These are phyloP conservation scores for Acromyrmex charruanus DNA, from an alignment of 1,140 invertebrate genomes.

Conservation along the genomic window DNA sequence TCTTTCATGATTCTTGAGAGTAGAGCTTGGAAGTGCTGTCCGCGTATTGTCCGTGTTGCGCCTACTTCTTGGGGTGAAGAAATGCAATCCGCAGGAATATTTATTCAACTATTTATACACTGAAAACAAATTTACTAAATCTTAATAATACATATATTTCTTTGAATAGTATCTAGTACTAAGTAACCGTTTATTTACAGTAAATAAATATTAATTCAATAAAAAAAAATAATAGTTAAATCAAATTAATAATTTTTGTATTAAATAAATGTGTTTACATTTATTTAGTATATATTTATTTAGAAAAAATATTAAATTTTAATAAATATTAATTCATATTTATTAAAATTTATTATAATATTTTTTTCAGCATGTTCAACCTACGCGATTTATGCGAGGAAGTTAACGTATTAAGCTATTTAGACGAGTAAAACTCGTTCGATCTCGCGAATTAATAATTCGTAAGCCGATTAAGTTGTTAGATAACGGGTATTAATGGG, in stretches of 20 bases:
- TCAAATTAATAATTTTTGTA: no score
- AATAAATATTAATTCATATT: no score
- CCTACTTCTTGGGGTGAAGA: not conserved
- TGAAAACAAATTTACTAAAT: no score
- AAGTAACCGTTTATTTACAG: no score
- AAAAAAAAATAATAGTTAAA: no score
- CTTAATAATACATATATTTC: no score
- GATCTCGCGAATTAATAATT: constrained; percentile 8
- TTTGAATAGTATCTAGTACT: no score
- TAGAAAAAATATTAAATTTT: no score
- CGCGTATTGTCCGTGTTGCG: not conserved
- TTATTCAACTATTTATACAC: not conserved
- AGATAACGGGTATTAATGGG: not conserved
- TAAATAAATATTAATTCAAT: no score
- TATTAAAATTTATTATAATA: no score
- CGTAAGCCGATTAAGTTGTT: not conserved
- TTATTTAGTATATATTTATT: no score
- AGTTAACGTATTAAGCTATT: not conserved
- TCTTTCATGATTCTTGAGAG: not conserved
- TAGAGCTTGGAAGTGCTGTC: not conserved
- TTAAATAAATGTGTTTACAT: no score
- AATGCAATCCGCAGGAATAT: not conserved
- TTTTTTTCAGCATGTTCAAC: not conserved
- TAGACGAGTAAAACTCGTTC: not conserved
- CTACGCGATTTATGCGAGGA: not conserved